Evolutionary conservation across 1,140 invertebrate species (phyloP).

Genomic region (Rhizoglyphus robini): DNA sequence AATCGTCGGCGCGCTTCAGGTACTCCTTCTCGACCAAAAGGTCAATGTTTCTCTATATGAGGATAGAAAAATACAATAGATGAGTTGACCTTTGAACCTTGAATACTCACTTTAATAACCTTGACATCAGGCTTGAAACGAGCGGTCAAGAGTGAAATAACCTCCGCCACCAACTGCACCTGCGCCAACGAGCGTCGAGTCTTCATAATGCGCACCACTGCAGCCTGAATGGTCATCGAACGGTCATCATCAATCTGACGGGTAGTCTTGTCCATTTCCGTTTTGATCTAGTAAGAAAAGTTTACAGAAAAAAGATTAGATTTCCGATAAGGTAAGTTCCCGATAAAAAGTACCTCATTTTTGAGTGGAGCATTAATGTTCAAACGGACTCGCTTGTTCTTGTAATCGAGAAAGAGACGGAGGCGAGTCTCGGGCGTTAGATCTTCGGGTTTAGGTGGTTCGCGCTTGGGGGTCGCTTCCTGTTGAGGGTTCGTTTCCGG

Average conservation of each 20-base stretch:
- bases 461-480: neutral
- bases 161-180: conserved; percentile 87
- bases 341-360: too few relatives aligned
- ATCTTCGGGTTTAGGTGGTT: too few relatives aligned
- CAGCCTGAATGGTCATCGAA: conserved; percentile 86
- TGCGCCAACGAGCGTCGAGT: conserved; percentile 91
- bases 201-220: conserved; percentile 99
- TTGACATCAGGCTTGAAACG: conserved; percentile 93
- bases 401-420: conserved; percentile 26
- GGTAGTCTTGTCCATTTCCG: conserved; percentile 92
- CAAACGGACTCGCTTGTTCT: conserved; percentile 87
- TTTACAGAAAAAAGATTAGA: too few relatives aligned
- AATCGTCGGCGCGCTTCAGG: conserved; percentile 83
- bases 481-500: neutral
- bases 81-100: neutral
- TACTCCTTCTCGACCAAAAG: conserved; percentile 99
- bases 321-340: too few relatives aligned
- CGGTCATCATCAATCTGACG: conserved; percentile 98
- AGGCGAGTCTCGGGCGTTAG: conserved; percentile 24
- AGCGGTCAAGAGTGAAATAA: conserved; percentile 80
- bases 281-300: too few relatives aligned
- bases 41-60: conserved; percentile 84
- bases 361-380: conserved; percentile 98
- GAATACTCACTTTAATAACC: conserved; percentile 65
- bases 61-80: conserved; percentile 11